Percentiles rank a stretch among this genome's conserved stretches.
Conservation (phyloP, 2,797 vertebrate genomes). For the Pseudotriccus pelzelni region DNA sequence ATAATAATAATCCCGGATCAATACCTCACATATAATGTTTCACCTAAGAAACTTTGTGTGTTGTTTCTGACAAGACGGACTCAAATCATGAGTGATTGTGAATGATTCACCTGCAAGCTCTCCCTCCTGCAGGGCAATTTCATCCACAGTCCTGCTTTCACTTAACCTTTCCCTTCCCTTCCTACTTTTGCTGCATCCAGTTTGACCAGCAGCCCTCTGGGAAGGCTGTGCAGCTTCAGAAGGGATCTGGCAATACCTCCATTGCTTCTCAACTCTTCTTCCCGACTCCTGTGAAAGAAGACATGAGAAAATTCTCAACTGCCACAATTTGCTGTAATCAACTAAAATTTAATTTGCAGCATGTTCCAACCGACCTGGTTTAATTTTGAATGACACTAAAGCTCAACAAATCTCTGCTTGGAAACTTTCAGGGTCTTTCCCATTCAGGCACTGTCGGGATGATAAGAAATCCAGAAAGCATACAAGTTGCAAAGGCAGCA, state of each 20-base stretch:
- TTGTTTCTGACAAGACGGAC: background rate
- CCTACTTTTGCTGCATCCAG: fast-evolving
- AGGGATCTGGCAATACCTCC: background rate
- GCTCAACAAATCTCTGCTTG: background rate
- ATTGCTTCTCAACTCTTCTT: background rate
- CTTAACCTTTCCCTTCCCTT: background rate
- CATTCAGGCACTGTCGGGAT: background rate
- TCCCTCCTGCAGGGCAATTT: background rate
- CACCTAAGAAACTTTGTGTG: background rate
- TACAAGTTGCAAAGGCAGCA: constrained; percentile 25
- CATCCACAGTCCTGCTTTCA: fast-evolving
- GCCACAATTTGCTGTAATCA: background rate
- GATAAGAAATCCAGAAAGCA: constrained; percentile 62
- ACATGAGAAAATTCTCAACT: constrained; percentile 5
- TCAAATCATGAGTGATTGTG: background rate
- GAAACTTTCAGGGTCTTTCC: background rate
- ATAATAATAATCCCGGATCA: background rate
- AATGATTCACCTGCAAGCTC: background rate
- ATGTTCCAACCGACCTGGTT: background rate
- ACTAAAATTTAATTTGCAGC: constrained; percentile 49
- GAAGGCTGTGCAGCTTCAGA: background rate
- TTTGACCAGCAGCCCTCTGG: background rate
- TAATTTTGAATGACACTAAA: background rate
- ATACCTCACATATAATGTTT: background rate
- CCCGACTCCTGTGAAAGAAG: background rate